A percentile compares a stretch with the other conserved stretches of the same genome.
These are phyloP conservation scores for Drosophila malerkotliana DNA, from an alignment of 1,140 invertebrate genomes.

Conservation along the genomic window DNA sequence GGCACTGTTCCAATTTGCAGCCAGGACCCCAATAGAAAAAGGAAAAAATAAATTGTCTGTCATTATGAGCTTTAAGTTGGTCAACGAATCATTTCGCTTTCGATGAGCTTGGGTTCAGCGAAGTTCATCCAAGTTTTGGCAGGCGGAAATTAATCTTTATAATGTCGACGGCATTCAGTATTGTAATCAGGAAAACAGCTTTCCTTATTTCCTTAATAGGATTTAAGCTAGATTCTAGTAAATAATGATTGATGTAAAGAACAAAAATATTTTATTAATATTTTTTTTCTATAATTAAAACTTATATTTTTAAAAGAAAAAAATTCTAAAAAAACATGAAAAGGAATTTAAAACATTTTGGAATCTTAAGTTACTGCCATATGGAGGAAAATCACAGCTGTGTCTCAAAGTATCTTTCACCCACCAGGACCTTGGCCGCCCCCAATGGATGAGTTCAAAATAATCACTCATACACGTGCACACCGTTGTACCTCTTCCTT, in stretches of 20 bases:
- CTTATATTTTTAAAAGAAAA: background rate
- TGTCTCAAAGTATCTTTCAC: background rate
- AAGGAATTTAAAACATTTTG: slow-evolving; percentile 11
- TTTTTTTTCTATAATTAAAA: too few relatives aligned
- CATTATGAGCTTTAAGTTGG: slow-evolving; percentile 66
- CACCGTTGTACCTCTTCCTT: slow-evolving; percentile 13
- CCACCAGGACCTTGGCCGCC: slow-evolving; percentile 8
- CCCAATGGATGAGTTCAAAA: slow-evolving; percentile 32
- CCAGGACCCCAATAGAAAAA: slow-evolving; percentile 34
- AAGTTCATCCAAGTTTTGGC: slow-evolving; percentile 20
- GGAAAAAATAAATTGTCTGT: slow-evolving; percentile 71
- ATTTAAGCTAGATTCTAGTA: slow-evolving; percentile 6
- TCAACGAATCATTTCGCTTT: slow-evolving; percentile 47
- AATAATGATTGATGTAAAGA: slow-evolving; percentile 7
- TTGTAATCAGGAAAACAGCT: slow-evolving; percentile 13
- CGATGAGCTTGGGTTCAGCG: slow-evolving; percentile 28
- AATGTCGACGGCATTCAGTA: slow-evolving; percentile 3
- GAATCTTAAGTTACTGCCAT: background rate
- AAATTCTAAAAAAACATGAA: background rate
- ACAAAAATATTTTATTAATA: slow-evolving; percentile 7
- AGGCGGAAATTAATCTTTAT: slow-evolving; percentile 39
- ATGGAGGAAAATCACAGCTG: slow-evolving; percentile 5
- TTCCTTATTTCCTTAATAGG: slow-evolving; percentile 22
- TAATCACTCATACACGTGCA: slow-evolving; percentile 53
- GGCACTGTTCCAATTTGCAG: slow-evolving; percentile 48